phyloP scores from a whole-genome alignment of 2,888 invertebrate species.

The Conchocele bisecta region DNA sequence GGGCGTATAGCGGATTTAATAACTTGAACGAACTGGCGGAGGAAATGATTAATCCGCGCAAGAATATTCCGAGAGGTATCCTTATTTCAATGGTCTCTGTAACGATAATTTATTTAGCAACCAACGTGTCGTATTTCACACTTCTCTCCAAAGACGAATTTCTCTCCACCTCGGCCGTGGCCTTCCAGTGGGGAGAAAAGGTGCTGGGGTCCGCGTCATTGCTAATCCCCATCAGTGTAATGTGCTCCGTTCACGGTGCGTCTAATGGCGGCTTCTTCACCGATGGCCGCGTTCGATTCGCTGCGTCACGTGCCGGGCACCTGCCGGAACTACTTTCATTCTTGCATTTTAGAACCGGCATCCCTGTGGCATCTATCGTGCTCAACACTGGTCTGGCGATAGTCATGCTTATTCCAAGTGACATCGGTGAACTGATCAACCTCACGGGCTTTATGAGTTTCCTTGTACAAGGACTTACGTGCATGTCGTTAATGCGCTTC shows the following conservation, averaged over 20 bases:
- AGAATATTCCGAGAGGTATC: constrained; percentile 50
- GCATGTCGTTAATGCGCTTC: constrained; percentile 18
- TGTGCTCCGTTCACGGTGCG: constrained; percentile 49
- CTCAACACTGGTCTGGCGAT: constrained; percentile 35
- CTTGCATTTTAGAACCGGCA: constrained; percentile 43
- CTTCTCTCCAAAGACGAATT: constrained; percentile 43
- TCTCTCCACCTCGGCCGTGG: constrained; percentile 40
- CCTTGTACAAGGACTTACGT: constrained; percentile 13
- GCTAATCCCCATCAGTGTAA: constrained; percentile 47
- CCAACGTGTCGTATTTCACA: constrained; percentile 49
- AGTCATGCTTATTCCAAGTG: constrained; percentile 40
- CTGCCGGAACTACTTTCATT: constrained; percentile 55
- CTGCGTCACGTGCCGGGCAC: constrained; percentile 51
- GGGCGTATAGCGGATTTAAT: constrained; percentile 64
- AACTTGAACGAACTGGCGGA: constrained; percentile 52
- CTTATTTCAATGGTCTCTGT: constrained; percentile 37
- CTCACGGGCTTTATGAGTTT: constrained; percentile 39
- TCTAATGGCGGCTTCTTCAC: constrained; percentile 44
- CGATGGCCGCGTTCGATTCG: constrained; percentile 43
- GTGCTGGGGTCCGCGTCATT: constrained; percentile 40
- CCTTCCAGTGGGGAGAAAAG: constrained; percentile 46
- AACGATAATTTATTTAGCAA: constrained; percentile 36
- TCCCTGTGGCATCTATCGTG: constrained; percentile 32
- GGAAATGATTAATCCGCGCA: constrained; percentile 44
- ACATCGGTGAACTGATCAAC: constrained; percentile 43